Conservation (phyloP, 2,113 vertebrate genomes). For the Trochalopteron elliotii region DNA sequence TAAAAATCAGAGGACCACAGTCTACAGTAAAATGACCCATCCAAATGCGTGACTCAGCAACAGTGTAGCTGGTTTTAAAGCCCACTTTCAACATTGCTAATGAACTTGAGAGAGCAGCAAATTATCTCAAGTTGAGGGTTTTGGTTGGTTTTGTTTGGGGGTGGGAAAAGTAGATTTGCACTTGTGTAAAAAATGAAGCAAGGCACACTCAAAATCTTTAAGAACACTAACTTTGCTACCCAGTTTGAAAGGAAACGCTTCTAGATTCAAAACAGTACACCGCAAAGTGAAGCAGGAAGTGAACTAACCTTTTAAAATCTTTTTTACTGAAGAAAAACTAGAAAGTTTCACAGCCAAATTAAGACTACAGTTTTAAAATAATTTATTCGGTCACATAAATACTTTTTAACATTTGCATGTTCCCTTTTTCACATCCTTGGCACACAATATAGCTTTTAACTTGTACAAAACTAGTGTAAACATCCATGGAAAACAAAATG, state of each 20-base stretch:
- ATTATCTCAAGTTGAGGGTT: background rate
- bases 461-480: slow-evolving; percentile 72
- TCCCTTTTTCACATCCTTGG: slow-evolving; percentile 70
- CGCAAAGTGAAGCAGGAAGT: background rate
- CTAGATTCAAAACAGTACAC: background rate
- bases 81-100: background rate
- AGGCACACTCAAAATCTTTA: background rate
- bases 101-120: background rate
- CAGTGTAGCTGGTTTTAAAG: background rate
- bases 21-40: background rate
- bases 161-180: background rate
- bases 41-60: background rate
- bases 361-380: slow-evolving; percentile 56
- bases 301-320: background rate
- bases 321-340: background rate
- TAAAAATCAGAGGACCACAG: background rate
- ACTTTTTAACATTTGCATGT: slow-evolving; percentile 64
- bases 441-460: slow-evolving; percentile 67
- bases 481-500: slow-evolving; percentile 50
- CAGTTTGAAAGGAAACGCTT: background rate
- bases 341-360: background rate
- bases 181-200: background rate
- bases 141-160: background rate
- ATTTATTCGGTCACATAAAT: slow-evolving; percentile 78
- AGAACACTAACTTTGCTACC: background rate